phyloP scores from a whole-genome alignment of 1,140 invertebrate species.

The Sminthurides bifidus region DNA sequence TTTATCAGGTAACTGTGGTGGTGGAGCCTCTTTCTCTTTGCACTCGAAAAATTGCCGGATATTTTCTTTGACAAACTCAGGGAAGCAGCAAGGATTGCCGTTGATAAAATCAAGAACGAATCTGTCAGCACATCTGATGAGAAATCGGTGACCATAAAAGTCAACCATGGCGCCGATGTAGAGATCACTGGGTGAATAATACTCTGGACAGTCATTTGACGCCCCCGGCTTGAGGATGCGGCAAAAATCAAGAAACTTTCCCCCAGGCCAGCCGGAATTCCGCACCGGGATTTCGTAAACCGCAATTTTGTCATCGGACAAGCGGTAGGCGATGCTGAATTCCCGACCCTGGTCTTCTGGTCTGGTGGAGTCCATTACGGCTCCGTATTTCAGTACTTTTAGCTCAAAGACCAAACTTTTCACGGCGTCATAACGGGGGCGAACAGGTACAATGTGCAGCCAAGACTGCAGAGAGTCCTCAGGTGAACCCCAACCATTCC shows the following conservation, averaged over 20 bases:
- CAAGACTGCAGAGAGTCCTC: slow-evolving; percentile 62
- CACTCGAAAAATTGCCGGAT: slow-evolving; percentile 23
- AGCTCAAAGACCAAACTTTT: slow-evolving; percentile 37
- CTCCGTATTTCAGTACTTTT: slow-evolving; percentile 40
- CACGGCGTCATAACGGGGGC: slow-evolving; percentile 41
- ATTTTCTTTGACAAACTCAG: slow-evolving; percentile 20
- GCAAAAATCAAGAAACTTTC: slow-evolving; percentile 27
- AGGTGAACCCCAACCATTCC: slow-evolving; percentile 54
- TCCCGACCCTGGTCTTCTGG: slow-evolving; percentile 30
- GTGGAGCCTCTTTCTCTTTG: slow-evolving; percentile 5
- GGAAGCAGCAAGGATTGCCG: slow-evolving; percentile 24
- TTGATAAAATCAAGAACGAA: slow-evolving; percentile 25
- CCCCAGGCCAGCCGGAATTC: slow-evolving; percentile 28
- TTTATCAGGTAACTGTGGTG: background rate
- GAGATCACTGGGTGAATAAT: slow-evolving; percentile 24
- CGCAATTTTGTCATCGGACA: slow-evolving; percentile 26
- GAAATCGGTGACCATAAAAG: slow-evolving; percentile 23
- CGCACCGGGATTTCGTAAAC: slow-evolving; percentile 26
- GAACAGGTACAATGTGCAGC: slow-evolving; percentile 51
- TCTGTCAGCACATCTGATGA: slow-evolving; percentile 15
- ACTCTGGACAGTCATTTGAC: slow-evolving; percentile 27
- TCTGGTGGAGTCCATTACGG: slow-evolving; percentile 33
- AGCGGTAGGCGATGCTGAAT: slow-evolving; percentile 27
- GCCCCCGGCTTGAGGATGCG: slow-evolving; percentile 19
- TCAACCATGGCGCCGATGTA: slow-evolving; percentile 24